phyloP scores from a whole-genome alignment of 2,888 invertebrate genomes.

The Cephus rjabovi region DNA sequence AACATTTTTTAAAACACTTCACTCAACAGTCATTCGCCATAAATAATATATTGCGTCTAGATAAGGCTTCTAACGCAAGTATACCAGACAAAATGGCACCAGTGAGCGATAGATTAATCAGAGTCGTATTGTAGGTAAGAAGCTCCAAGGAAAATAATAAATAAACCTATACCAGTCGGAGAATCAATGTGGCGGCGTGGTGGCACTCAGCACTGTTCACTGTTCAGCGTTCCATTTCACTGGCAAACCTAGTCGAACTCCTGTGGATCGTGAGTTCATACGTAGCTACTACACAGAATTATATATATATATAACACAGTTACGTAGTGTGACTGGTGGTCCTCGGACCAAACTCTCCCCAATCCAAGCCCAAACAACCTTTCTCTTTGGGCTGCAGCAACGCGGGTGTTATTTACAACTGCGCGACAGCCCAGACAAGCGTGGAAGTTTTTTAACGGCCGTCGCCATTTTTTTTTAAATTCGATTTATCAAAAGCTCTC shows the following conservation, averaged over 20 bases:
- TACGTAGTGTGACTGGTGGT: background rate
- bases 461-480: slow-evolving; percentile 6
- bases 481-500: slow-evolving; percentile 6
- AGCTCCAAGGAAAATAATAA: background rate
- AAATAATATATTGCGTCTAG: background rate
- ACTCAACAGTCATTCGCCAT: background rate
- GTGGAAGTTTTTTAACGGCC: background rate
- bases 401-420: slow-evolving; percentile 7
- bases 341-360: background rate
- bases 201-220: background rate
- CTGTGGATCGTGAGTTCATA: background rate
- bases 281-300: background rate
- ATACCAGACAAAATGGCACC: background rate
- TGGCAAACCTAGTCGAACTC: background rate
- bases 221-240: background rate
- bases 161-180: background rate
- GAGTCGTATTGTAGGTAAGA: background rate
- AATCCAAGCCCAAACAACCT: background rate
- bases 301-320: background rate
- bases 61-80: background rate
- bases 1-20: background rate
- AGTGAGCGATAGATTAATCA: background rate
- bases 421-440: slow-evolving; percentile 5
- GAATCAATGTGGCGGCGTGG: slow-evolving; percentile 3
- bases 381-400: slow-evolving; percentile 1